phyloP scores from a whole-genome alignment of 2,113 vertebrate genomes.

The Heloderma charlesbogerti region DNA sequence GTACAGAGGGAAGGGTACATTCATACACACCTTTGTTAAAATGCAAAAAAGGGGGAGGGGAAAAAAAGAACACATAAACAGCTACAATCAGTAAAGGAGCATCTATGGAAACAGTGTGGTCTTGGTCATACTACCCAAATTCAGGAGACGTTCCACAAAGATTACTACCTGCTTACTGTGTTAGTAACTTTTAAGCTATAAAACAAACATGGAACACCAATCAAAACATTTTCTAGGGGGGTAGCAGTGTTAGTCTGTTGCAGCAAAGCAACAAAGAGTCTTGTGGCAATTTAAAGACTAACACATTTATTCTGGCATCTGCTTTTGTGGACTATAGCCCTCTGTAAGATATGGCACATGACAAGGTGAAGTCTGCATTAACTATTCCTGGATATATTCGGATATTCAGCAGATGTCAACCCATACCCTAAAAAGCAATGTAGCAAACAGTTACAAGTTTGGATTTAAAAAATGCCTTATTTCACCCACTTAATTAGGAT shows the following conservation, averaged over 20 bases:
- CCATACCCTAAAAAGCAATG: background rate
- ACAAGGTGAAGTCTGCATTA: background rate
- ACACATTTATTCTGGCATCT: no score
- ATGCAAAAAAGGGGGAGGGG: background rate
- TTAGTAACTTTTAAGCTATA: background rate
- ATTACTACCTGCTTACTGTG: background rate
- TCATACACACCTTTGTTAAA: no score
- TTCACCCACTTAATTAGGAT: background rate
- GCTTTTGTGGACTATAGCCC: no score
- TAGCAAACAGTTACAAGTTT: background rate
- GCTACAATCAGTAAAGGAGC: background rate
- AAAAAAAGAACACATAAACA: background rate
- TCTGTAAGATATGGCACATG: no score
- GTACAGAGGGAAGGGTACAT: background rate
- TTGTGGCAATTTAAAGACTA: no score
- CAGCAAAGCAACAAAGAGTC: no score
- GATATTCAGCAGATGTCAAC: background rate
- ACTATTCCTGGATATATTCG: constrained; percentile 22
- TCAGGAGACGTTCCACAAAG: background rate
- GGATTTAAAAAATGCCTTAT: background rate
- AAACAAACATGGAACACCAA: background rate
- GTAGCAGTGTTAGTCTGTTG: no score
- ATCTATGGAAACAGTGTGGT: background rate
- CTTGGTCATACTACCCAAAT: background rate
- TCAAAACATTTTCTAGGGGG: background rate